Evolutionary conservation across 2,888 invertebrate species (phyloP), one percentile per base, ranked within the genome.

Genomic region (Elmis aenea): DNA sequence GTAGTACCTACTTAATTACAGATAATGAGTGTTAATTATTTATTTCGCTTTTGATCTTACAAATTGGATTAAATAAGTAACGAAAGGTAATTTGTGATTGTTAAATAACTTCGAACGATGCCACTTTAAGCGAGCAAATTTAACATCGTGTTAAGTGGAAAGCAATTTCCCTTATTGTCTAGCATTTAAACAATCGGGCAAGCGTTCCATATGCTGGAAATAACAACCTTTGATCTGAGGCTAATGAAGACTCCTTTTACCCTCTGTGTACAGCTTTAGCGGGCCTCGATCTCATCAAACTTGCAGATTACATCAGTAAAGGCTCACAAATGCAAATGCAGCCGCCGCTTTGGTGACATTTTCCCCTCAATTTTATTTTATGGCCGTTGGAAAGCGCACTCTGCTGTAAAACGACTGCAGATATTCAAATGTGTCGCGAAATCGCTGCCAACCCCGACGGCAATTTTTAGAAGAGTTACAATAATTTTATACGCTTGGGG

Each of bases 291-390:
- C 40, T 48, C 35, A 48, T 48, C 43, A 41, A 41, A 48, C 42
- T 48, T 48, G 48, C 45, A 48, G 39, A 48, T 48, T 45, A 42
- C 45, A 42, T 45, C 42, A 42, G 45, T 13, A 37, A 45, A 42
- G 42, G 43, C 42, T 27, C 42, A 45, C 42, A 42, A 44, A 45
- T 38, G 45, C 45, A 45, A 45, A 45, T 45, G 38, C 38, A 42
- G 45, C 35, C 45, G 31, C 42, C 45, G 45, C 39, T 42, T 45
- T 42, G 42, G 35, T 38, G 45, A 38, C 45, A 42, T 42, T 45
- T 45, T 45, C 38, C 43, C 47, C 47, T 42, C 45, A 43, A 47
- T 50, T 47, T 50, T 48, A 50, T 46, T 50, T 50, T 46, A 48
- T 49, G 31, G 45, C 33, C 35, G 44, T 43, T 40, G 44, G 39